Conservation (phyloP, 2,797 vertebrate species). For the Pseudochromis fuscus region DNA sequence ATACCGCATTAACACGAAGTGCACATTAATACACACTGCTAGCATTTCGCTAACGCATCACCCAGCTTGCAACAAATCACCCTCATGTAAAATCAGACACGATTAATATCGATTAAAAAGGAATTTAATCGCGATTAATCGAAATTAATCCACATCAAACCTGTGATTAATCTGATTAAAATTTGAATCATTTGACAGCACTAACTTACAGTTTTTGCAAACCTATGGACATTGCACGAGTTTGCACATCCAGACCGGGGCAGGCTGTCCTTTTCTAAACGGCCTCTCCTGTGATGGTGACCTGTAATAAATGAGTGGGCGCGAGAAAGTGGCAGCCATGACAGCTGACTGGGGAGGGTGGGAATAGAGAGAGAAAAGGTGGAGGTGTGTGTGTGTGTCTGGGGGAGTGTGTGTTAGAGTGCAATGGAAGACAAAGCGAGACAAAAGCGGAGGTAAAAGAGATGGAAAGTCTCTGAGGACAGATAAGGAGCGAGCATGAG, state of each 20-base stretch:
- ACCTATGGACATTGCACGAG: constrained; percentile 19
- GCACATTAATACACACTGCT: no score
- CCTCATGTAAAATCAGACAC: no score
- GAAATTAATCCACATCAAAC: no score
- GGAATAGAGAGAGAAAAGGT: constrained; percentile 60
- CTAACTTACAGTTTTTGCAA: neutral
- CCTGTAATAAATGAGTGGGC: constrained; percentile 82
- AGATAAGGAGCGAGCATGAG: constrained; percentile 71
- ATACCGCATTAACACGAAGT: no score
- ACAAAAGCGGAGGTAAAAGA: constrained; percentile 70
- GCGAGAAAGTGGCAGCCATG: constrained; percentile 79
- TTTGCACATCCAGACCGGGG: constrained; percentile 41
- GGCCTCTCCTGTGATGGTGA: constrained; percentile 60
- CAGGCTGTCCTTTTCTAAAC: constrained; percentile 74
- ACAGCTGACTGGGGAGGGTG: constrained; percentile 76
- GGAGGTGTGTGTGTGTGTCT: constrained; percentile 20
- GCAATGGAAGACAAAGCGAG: constrained; percentile 54
- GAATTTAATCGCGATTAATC: no score
- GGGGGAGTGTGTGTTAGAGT: constrained; percentile 16
- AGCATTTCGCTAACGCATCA: no score
- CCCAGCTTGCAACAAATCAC: no score
- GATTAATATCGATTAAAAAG: no score
- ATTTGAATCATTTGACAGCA: no score
- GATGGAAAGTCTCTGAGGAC: constrained; percentile 68
- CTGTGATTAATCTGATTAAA: no score